phyloP scores from a whole-genome alignment of 2,888 invertebrate species.

The Eurytoma adleriae region DNA sequence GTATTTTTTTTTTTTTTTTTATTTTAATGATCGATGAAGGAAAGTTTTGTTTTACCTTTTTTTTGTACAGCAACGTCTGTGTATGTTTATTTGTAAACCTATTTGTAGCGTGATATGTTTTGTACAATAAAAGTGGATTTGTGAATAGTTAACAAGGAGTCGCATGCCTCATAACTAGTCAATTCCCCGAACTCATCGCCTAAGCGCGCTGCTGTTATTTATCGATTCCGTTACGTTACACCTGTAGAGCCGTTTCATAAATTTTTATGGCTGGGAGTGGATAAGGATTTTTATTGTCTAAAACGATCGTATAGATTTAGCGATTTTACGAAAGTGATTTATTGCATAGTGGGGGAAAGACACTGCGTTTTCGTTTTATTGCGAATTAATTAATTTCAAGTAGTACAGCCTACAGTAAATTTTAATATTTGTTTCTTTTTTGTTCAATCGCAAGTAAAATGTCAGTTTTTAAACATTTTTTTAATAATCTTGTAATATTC shows the following conservation, averaged over 20 bases:
- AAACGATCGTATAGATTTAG: no score
- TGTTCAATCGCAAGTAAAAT: no score
- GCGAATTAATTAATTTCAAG: no score
- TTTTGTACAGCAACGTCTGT: slow-evolving; percentile 64
- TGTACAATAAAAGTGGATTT: slow-evolving; percentile 64
- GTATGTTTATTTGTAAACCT: slow-evolving; percentile 61
- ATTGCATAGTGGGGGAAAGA: no score
- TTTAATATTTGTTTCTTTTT: no score
- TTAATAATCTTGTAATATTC: no score
- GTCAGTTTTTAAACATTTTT: no score
- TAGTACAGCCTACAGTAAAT: no score
- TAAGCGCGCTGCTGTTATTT: slow-evolving; percentile 2
- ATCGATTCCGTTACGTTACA: neutral
- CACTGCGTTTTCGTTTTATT: no score
- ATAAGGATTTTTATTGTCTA: no score
- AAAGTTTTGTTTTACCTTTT: slow-evolving; percentile 46
- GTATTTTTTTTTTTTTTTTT: neutral
- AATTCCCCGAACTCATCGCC: slow-evolving; percentile 10
- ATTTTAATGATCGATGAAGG: slow-evolving; percentile 47
- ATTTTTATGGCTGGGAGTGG: neutral
- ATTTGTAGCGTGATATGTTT: slow-evolving; percentile 62
- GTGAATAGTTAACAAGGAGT: slow-evolving; percentile 43
- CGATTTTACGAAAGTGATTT: no score
- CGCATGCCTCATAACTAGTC: neutral
- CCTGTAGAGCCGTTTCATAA: neutral